Evolutionary conservation across 2,113 vertebrate genomes (phyloP).

Genomic region (Chaenocephalus aceratus): DNA sequence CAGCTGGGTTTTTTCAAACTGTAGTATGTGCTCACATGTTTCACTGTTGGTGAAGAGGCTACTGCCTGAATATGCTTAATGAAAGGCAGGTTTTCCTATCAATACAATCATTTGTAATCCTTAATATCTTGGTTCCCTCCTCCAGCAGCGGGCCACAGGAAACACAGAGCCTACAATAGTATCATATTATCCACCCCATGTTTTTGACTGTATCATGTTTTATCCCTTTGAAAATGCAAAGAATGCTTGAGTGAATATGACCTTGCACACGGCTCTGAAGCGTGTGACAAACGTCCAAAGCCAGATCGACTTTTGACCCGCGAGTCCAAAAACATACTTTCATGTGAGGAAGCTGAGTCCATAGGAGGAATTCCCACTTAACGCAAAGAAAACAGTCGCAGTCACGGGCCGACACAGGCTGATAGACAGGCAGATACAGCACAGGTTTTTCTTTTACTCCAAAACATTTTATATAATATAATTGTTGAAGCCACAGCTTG

Average conservation of each 20-base stretch:
- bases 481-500: no score
- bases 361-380: slow-evolving; percentile 43
- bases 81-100: no score
- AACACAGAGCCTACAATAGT: not conserved
- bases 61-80: no score
- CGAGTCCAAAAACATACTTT: slow-evolving; percentile 34
- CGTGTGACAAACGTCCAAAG: slow-evolving; percentile 21
- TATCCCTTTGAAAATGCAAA: slow-evolving; percentile 22
- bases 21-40: no score
- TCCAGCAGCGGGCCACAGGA: not conserved
- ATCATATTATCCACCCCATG: slow-evolving; percentile 3
- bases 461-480: no score
- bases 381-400: slow-evolving; percentile 32
- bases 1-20: no score
- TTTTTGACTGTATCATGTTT: not conserved
- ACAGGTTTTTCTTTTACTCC: not conserved
- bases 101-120: no score
- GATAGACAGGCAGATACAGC: slow-evolving; percentile 17
- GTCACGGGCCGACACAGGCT: slow-evolving; percentile 8
- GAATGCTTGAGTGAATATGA: slow-evolving; percentile 46
- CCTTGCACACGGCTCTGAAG: not conserved
- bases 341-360: slow-evolving; percentile 13
- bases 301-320: slow-evolving; percentile 47
- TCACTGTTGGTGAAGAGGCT: no score
- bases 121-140: no score